Conservation (phyloP, 1,140 invertebrate species). For the Brachionus rubens region DNA sequence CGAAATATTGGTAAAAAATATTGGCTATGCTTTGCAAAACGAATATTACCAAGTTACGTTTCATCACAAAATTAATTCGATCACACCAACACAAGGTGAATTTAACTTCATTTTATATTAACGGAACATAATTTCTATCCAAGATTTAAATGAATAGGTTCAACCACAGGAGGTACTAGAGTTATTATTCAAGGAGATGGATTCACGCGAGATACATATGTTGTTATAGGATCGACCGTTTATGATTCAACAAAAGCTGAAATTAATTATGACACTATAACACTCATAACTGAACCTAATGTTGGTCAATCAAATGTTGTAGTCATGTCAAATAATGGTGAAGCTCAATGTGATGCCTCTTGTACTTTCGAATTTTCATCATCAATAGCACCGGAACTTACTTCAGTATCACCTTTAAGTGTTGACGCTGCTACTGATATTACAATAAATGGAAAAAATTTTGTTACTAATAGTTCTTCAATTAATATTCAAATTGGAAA, state of each 20-base stretch:
- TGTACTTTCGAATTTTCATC: background rate
- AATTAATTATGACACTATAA: background rate
- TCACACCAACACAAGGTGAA: background rate
- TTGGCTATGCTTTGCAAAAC: conserved; percentile 16
- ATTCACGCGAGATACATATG: conserved; percentile 48
- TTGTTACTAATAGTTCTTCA: background rate
- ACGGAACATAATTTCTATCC: too few relatives aligned
- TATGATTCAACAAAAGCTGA: conserved; percentile 46
- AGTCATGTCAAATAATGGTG: background rate
- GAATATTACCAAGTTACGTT: background rate
- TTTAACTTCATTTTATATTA: too few relatives aligned
- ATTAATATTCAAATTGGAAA: conserved; percentile 47
- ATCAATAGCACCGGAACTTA: background rate
- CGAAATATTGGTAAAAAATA: conserved; percentile 10
- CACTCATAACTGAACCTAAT: background rate
- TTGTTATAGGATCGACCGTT: conserved; percentile 48
- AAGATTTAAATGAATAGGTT: too few relatives aligned
- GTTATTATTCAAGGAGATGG: conserved; percentile 51
- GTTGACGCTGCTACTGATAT: background rate
- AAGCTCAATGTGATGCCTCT: background rate
- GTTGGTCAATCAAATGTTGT: background rate
- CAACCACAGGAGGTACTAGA: conserved; percentile 47
- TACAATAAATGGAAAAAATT: background rate
- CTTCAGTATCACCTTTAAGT: background rate
- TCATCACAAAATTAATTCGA: background rate